phyloP scores from a whole-genome alignment of 2,888 invertebrate species.

The Athalia rosae region DNA sequence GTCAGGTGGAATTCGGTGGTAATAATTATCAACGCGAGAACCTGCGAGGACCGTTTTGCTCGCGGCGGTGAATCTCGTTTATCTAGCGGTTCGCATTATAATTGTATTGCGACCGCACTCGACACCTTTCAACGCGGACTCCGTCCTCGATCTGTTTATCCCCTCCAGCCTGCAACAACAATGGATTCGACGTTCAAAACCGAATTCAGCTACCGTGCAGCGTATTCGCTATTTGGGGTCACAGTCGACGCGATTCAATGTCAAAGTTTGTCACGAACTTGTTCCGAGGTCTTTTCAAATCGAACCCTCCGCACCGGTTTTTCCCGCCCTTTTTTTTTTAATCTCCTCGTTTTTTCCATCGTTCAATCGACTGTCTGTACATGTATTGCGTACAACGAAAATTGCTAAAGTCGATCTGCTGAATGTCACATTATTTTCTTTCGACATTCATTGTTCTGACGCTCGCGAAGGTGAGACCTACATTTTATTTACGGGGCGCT shows the following conservation, averaged over 20 bases:
- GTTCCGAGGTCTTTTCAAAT: not conserved
- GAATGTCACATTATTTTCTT: too few relatives aligned
- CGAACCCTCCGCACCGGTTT: too few relatives aligned
- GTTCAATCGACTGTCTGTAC: too few relatives aligned
- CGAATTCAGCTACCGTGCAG: not conserved
- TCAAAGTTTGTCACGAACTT: conserved; percentile 33
- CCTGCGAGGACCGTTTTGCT: not conserved
- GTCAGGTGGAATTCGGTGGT: too few relatives aligned
- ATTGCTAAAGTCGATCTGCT: too few relatives aligned
- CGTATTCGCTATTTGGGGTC: conserved; percentile 2
- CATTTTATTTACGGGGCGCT: too few relatives aligned
- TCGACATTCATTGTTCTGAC: too few relatives aligned
- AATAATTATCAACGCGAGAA: not conserved
- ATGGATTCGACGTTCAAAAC: conserved; percentile 10
- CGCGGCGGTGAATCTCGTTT: not conserved
- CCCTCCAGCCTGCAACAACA: conserved; percentile 23
- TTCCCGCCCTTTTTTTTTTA: too few relatives aligned
- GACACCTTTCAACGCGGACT: conserved; percentile 29
- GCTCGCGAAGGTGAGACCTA: too few relatives aligned
- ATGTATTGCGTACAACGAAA: too few relatives aligned
- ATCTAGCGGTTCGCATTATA: not conserved
- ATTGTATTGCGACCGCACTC: conserved; percentile 19
- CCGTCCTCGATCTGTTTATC: conserved; percentile 35
- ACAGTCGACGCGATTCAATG: conserved; percentile 23
- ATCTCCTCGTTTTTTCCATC: too few relatives aligned